Evolutionary conservation across 2,113 vertebrate genomes (phyloP), one percentile per base, ranked within the genome.

Genomic region (Phrynosoma platyrhinos): DNA sequence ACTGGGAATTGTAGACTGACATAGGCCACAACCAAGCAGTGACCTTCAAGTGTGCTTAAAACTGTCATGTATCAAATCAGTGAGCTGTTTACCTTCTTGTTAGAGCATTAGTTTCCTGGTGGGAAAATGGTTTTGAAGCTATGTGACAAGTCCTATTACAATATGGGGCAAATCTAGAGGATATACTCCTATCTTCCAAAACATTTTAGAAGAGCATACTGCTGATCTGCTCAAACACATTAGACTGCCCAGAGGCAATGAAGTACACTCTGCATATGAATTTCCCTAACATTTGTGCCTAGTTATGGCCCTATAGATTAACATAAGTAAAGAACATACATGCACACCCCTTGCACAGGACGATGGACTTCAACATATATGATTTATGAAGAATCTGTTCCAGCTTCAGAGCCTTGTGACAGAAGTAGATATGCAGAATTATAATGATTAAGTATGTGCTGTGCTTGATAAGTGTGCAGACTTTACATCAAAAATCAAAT

Each of bases 401-500:
- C 52, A 9, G 71, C 32, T 71, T 75, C 18, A n/a, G 0, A 90
- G 30, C 18, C 53, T 47, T 42, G 9, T 76, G 20, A 52, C 3
- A 47, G 7, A 47, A 47, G 77, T n/a, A 84, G 78, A 1, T 1
- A 47, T 64, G 58, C 4, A 47, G 7, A 47, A 47, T 47, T 4
- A 47, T 47, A 47, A 47, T 6, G 47, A 7, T n/a, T 0, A 6
- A 79, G 1, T 62, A 2, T 71, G 23, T 12, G 1, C 87, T 87
- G 53, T 80, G 36, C 27, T 79, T 4, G 0, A 1, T 91, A 89
- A 66, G 25, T 76, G 0, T 40, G 10, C 53, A 90, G 80, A 30
- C 2, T 88, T 82, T 80, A 58, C 55, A 40, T 62, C 55, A 87
- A 12, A 47, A 5, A 64, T 13, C 74, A 16, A 2, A 90, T 90